Conservation (phyloP, 1,140 invertebrate species). For the Heliconius nattereri region DNA sequence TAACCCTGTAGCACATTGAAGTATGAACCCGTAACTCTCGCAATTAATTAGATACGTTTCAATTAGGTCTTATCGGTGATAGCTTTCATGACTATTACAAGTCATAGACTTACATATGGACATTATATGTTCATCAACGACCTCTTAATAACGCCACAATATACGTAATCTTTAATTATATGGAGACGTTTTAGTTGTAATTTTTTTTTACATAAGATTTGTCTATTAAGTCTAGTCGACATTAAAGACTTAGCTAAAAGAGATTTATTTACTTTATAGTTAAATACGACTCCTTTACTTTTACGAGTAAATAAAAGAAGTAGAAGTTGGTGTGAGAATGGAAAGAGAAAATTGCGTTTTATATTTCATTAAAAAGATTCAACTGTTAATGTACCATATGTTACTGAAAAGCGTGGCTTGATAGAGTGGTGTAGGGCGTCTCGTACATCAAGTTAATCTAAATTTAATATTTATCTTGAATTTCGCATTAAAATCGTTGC, state of each 20-base stretch:
- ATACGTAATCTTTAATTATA: no score
- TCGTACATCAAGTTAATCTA: neutral
- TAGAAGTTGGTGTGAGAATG: conserved; percentile 21
- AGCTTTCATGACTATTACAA: no score
- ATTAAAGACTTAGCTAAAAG: neutral
- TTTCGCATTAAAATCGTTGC: neutral
- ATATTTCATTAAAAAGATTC: conserved; percentile 42
- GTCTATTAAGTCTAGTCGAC: neutral
- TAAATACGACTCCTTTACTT: neutral
- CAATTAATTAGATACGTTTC: no score
- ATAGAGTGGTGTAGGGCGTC: conserved; percentile 22
- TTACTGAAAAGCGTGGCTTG: conserved; percentile 42
- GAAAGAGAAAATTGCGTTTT: conserved; percentile 39
- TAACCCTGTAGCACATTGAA: no score
- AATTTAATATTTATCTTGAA: neutral
- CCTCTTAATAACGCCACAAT: no score
- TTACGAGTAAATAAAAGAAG: neutral
- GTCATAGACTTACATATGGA: no score
- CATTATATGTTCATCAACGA: no score
- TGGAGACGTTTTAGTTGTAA: neutral
- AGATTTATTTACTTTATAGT: neutral
- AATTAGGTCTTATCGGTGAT: no score
- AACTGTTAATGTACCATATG: conserved; percentile 38
- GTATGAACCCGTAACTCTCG: no score
- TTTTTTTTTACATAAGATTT: neutral